Percentiles rank a stretch among this genome's conserved stretches.
Conservation (phyloP, 2,113 vertebrate genomes). For the Alethe diademata region DNA sequence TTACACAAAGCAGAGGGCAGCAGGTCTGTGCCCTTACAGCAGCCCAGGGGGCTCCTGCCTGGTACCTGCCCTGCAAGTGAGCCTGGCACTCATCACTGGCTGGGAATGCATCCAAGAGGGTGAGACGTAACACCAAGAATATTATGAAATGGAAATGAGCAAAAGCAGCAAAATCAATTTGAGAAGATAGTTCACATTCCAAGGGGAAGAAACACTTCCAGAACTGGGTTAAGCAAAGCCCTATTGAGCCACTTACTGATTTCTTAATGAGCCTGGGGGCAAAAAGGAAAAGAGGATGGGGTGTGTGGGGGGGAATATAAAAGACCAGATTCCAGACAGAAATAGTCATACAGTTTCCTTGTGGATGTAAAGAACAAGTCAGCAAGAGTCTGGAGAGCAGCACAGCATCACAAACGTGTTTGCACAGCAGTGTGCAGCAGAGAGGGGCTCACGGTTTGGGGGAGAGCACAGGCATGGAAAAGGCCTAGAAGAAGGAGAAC, state of each 20-base stretch:
- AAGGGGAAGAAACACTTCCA: not conserved
- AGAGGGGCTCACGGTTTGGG: not conserved
- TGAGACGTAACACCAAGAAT: fast-evolving
- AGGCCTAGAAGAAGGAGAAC: not conserved
- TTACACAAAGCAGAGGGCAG: not conserved
- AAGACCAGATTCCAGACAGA: constrained; percentile 14
- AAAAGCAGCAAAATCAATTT: not conserved
- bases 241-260: not conserved
- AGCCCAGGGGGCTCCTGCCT: not conserved
- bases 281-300: not conserved
- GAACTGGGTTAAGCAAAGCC: constrained; percentile 26
- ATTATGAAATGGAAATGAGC: not conserved
- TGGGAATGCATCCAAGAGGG: not conserved
- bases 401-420: fast-evolving
- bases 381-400: not conserved
- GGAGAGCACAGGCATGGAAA: not conserved
- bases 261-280: no score
- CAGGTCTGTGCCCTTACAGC: not conserved
- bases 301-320: not conserved
- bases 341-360: not conserved
- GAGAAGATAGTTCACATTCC: not conserved
- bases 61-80: not conserved
- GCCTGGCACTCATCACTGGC: not conserved
- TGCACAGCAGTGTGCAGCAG: not conserved
- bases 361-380: not conserved